Evolutionary conservation across 1,140 invertebrate species (phyloP).

Genomic region (Potamilus streckersoni): DNA sequence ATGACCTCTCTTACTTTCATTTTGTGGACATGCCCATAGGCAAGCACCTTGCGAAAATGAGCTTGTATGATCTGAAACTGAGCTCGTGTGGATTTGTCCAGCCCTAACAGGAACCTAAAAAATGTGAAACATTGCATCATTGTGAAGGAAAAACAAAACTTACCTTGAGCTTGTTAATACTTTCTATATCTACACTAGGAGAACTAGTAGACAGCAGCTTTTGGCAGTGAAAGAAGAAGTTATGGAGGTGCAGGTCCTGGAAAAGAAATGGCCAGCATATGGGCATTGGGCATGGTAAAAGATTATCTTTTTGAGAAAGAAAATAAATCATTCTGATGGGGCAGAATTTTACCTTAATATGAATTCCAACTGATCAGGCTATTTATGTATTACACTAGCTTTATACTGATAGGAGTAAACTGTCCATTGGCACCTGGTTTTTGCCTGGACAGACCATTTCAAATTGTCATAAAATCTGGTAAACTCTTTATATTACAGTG

Average conservation of each 20-base stretch:
- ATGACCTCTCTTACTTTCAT: too few species aligned
- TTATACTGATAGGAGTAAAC: background rate
- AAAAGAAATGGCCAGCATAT: slow-evolving; percentile 15
- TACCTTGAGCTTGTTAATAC: slow-evolving; percentile 85
- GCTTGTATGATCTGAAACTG: too few species aligned
- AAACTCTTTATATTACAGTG: too few species aligned
- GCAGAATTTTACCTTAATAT: background rate
- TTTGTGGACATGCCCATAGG: too few species aligned
- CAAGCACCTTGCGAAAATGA: too few species aligned
- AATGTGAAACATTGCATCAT: slow-evolving; percentile 85
- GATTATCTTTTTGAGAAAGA: background rate
- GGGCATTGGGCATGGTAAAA: background rate
- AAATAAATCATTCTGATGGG: background rate
- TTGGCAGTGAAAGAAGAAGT: slow-evolving; percentile 78
- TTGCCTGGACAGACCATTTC: too few species aligned
- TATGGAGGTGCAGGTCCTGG: slow-evolving; percentile 84
- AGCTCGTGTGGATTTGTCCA: too few species aligned
- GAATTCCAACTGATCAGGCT: background rate
- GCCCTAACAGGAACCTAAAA: too few species aligned
- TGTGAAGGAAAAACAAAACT: slow-evolving; percentile 71
- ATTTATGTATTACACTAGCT: background rate
- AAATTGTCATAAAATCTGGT: too few species aligned
- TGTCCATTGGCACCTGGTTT: too few species aligned
- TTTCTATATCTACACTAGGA: slow-evolving; percentile 77
- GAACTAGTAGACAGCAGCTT: slow-evolving; percentile 72